These are phyloP conservation scores for Oxytorus armatus DNA, from an alignment of 2,888 invertebrate genomes.

Conservation along the genomic window DNA sequence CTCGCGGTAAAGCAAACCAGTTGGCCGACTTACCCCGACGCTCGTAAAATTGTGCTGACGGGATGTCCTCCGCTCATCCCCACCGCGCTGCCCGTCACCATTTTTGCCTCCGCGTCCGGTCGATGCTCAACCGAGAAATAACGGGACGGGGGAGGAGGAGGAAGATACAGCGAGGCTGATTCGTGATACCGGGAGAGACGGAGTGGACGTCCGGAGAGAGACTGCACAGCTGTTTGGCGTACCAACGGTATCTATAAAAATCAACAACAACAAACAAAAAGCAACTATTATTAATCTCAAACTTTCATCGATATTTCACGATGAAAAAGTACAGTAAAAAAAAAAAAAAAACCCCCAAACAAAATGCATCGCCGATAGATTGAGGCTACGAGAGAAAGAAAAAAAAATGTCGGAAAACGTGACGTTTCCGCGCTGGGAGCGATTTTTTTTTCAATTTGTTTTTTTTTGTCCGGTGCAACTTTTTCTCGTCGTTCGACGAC, in stretches of 20 bases:
- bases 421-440: constrained; percentile 46
- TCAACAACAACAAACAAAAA: constrained; percentile 14
- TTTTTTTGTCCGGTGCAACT: constrained; percentile 18
- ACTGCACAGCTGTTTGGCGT: constrained; percentile 49
- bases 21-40: constrained; percentile 6
- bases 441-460: constrained; percentile 29
- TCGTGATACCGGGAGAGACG: no score
- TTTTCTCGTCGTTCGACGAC: constrained; percentile 8
- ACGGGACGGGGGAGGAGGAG: neutral
- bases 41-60: neutral
- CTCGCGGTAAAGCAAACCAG: constrained; percentile 13
- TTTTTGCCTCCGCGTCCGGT: neutral
- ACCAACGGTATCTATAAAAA: constrained; percentile 57
- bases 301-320: constrained; percentile 17
- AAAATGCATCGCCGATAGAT: constrained; percentile 18
- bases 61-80: neutral
- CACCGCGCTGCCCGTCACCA: neutral
- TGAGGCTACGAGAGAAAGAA: constrained; percentile 35
- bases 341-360: constrained; percentile 35
- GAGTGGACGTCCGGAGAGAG: no score
- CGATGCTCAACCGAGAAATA: no score
- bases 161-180: neutral
- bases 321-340: constrained; percentile 8
- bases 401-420: constrained; percentile 48
- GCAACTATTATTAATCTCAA: constrained; percentile 15